Percentiles rank a stretch among this genome's conserved stretches.
Evolutionary conservation across 1,140 invertebrate species (phyloP).

Genomic region (Cydia strobilella): DNA sequence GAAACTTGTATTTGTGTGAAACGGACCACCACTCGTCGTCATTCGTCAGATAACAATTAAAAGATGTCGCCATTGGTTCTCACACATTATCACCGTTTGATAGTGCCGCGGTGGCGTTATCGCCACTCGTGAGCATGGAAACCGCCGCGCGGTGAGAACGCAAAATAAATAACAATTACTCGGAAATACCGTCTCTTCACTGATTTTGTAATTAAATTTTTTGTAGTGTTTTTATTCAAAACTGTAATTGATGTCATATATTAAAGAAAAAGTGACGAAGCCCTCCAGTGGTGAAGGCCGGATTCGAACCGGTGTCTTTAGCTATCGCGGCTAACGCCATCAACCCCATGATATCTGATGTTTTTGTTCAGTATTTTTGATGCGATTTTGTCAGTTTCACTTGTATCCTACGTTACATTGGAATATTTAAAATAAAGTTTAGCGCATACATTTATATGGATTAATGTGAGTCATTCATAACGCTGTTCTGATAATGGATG

Average conservation of each 20-base stretch:
- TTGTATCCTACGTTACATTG: not conserved
- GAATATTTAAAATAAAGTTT: too few relatives aligned
- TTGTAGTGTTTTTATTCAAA: too few relatives aligned
- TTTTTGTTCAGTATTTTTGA: too few relatives aligned
- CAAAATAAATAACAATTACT: slow-evolving; percentile 8
- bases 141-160: not conserved
- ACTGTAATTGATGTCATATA: too few relatives aligned
- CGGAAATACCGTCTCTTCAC: not conserved
- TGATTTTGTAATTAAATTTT: not conserved
- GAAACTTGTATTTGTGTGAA: not conserved
- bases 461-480: too few relatives aligned
- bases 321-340: too few relatives aligned
- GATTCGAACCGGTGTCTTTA: too few relatives aligned
- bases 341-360: too few relatives aligned
- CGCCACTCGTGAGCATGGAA: not conserved
- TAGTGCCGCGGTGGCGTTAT: not conserved
- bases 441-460: too few relatives aligned
- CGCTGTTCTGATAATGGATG: not conserved
- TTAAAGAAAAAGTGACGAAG: too few relatives aligned
- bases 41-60: not conserved
- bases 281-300: too few relatives aligned
- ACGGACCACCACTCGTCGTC: not conserved
- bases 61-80: slow-evolving; percentile 2
- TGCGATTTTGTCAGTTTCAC: not conserved
- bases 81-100: slow-evolving; percentile 1